Evolutionary conservation across 2,797 vertebrate species (phyloP), one percentile per base, ranked within the genome.

Genomic region (Falco biarmicus): DNA sequence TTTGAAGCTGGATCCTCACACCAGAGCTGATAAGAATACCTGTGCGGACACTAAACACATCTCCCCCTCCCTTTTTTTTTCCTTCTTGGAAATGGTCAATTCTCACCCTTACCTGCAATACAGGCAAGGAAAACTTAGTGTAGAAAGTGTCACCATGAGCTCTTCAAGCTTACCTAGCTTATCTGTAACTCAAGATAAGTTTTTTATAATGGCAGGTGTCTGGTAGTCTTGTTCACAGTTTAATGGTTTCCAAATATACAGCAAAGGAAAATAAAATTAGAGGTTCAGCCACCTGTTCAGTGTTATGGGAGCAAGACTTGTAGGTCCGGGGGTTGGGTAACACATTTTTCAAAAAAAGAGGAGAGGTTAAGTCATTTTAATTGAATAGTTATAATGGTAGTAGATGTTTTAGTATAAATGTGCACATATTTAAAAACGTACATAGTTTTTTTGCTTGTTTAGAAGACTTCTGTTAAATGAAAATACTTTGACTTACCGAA

Each of bases 31-130:
- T 78, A 57, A 34, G 19, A 51, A 25, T 59, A n/a, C 37, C 18
- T 73, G 9, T 43, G 15, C 2, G 43, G 22, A 31, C 7, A 54
- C 5, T 24, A 21, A 78, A 18, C 4, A 1, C 13, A 24, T 41
- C 5, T 28, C 7, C 12, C 0, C 4, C 4, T 2, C 0, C 11
- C 11, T 4, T 3, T 2, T 4, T 2, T 5, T 5, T 18, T 37
- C 10, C 15, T 7, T 0, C 7, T 59, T 85, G n/a, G 7, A 60
- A 75, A 15, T 19, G 21, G 10, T 43, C 3, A 60, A 11, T 87
- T 83, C 20, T 21, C 3, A 41, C 10, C 31, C 9, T 7, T 83
- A 66, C 22, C 6, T 11, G 81, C 29, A 37, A 5, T 0, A 50
- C 10, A 51, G 21, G 10, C 26, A 51, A 85, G 34, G 8, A 74